phyloP scores from a whole-genome alignment of 2,113 vertebrate species.

The Asarcornis scutulata region DNA sequence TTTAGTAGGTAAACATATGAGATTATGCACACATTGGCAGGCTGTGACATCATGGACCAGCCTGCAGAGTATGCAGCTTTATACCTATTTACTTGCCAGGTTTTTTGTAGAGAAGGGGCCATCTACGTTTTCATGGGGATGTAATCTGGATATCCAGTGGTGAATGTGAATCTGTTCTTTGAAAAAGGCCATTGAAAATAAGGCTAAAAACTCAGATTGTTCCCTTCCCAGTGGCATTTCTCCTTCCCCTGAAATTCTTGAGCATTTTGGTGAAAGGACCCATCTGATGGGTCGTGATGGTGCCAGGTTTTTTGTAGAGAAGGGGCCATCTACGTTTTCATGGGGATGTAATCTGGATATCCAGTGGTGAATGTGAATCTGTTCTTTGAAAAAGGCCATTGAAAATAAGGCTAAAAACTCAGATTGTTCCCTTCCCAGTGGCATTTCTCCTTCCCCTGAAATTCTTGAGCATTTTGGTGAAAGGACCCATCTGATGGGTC shows the following conservation, averaged over 20 bases:
- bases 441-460: not conserved
- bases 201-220: not conserved
- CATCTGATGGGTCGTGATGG: not conserved
- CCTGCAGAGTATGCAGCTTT: not conserved
- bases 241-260: not conserved
- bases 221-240: not conserved
- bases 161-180: not conserved
- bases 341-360: not conserved
- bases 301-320: not conserved
- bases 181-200: not conserved
- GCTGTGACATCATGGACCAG: constrained; percentile 47
- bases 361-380: not conserved
- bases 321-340: not conserved
- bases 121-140: not conserved
- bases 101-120: not conserved
- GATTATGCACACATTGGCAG: constrained; percentile 53
- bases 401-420: not conserved
- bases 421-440: not conserved
- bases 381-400: not conserved
- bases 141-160: not conserved
- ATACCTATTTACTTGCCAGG: not conserved
- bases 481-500: not conserved
- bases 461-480: not conserved
- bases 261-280: not conserved
- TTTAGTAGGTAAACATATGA: constrained; percentile 69